phyloP scores from a whole-genome alignment of 2,797 vertebrate genomes.

The Trichosurus vulpecula region DNA sequence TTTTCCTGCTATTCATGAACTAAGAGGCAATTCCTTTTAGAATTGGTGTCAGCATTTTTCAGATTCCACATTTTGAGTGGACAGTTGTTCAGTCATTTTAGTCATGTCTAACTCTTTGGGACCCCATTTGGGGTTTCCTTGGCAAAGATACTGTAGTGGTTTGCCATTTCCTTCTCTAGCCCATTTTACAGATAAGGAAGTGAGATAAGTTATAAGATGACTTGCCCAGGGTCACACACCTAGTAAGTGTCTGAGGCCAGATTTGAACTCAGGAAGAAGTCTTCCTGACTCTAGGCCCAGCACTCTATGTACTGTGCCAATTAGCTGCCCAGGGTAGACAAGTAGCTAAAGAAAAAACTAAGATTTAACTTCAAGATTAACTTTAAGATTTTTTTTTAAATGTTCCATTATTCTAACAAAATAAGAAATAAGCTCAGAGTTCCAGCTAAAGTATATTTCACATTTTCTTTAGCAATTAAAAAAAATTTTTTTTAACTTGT shows the following conservation, averaged over 20 bases:
- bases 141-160: neutral
- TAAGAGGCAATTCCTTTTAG: neutral
- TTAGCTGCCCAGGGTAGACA: neutral
- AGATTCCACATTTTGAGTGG: neutral
- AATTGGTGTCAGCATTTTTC: conserved; percentile 23
- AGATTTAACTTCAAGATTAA: no score
- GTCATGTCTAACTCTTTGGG: neutral
- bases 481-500: conserved; percentile 26
- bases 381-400: conserved; percentile 1
- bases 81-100: neutral
- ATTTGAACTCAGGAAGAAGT: neutral
- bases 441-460: conserved; percentile 5
- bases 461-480: conserved; percentile 34
- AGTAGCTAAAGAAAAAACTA: neutral
- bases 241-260: neutral
- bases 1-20: neutral
- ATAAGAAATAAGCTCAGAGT: neutral
- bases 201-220: neutral
- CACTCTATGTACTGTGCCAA: neutral
- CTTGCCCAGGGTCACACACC: neutral
- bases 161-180: neutral
- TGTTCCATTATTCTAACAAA: neutral
- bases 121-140: neutral
- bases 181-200: neutral
- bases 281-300: neutral